phyloP scores from a whole-genome alignment of 2,888 invertebrate genomes.

The Habrosyne pyritoides region DNA sequence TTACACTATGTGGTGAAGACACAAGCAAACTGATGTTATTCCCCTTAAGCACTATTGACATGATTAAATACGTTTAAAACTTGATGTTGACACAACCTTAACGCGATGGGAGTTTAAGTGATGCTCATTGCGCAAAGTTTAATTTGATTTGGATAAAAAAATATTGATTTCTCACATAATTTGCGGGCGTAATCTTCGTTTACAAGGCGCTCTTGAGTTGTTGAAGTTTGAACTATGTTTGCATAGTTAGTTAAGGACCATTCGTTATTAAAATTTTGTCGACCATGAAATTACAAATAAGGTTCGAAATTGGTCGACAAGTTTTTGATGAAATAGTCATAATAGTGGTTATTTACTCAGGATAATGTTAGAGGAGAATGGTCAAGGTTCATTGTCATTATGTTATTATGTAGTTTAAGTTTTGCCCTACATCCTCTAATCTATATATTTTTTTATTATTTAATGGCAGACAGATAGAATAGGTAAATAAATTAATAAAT shows the following conservation, averaged over 20 bases:
- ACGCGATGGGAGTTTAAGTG: background rate
- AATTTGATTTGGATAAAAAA: conserved; percentile 3
- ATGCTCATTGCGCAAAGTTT: background rate
- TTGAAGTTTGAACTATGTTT: background rate
- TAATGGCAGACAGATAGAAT: no score
- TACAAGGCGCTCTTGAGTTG: background rate
- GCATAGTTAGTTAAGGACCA: background rate
- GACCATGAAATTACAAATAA: background rate
- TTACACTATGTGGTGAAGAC: no score
- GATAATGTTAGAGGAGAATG: no score
- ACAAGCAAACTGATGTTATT: no score
- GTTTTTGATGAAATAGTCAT: no score
- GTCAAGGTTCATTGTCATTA: no score
- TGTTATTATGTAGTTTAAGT: no score
- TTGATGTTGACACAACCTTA: background rate
- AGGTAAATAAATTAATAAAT: no score
- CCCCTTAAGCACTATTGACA: background rate
- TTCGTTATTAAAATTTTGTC: background rate
- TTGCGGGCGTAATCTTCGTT: background rate
- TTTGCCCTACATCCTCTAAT: no score
- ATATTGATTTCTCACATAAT: background rate
- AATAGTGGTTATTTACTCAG: no score
- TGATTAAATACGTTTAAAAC: background rate
- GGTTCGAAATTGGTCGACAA: no score
- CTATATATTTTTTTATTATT: no score